These are phyloP conservation scores for Trachelus tabidus DNA, from an alignment of 2,888 invertebrate species.

Conservation along the genomic window DNA sequence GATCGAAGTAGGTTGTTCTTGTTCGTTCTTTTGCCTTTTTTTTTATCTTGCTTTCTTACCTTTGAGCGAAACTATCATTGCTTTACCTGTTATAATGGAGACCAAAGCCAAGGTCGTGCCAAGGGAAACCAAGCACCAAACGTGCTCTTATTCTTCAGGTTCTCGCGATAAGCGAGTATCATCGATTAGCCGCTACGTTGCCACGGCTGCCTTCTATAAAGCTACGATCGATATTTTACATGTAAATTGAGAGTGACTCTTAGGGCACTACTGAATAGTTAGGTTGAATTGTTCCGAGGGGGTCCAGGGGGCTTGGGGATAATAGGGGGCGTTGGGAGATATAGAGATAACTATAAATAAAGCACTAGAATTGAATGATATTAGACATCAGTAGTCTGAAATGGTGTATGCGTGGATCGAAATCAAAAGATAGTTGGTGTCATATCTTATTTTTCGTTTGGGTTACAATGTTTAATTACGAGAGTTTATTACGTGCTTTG, in stretches of 20 bases:
- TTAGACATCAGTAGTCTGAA: neutral
- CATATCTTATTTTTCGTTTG: neutral
- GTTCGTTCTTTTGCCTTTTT: neutral
- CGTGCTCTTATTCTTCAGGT: neutral
- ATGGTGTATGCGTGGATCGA: neutral
- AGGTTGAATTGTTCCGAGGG: neutral
- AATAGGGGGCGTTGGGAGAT: neutral
- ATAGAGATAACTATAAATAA: neutral
- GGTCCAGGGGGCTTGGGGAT: neutral
- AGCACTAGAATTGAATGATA: neutral
- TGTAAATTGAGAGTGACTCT: neutral
- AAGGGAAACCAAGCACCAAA: neutral
- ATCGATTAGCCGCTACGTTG: slow-evolving; percentile 57
- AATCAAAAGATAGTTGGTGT: neutral
- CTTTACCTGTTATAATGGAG: neutral
- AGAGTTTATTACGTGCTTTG: no score
- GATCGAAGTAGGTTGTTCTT: neutral
- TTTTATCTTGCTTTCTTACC: neutral
- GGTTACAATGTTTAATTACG: no score
- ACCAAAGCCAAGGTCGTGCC: neutral
- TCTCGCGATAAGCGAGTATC: slow-evolving; percentile 14
- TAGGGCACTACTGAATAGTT: neutral
- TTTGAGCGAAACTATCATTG: neutral
- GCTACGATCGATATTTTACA: slow-evolving; percentile 46
- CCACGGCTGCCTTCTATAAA: slow-evolving; percentile 44